Evolutionary conservation across 2,888 invertebrate species (phyloP).

Genomic region (Diarsia dahlii): DNA sequence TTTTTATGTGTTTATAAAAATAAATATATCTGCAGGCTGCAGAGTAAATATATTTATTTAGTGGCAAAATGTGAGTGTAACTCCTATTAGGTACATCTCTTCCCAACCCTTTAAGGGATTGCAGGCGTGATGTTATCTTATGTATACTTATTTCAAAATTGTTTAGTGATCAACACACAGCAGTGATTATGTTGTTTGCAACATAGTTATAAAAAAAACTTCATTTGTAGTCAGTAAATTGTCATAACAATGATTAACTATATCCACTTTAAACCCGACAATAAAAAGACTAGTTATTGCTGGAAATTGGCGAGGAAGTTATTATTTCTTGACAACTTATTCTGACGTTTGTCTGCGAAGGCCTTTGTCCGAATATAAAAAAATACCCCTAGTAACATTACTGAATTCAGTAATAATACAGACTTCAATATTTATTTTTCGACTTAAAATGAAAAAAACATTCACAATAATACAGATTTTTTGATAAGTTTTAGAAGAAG

Average conservation of each 20-base stretch:
- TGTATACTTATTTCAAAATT: constrained; percentile 1
- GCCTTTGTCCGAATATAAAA: not conserved
- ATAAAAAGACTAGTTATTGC: constrained; percentile 32
- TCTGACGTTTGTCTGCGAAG: constrained; percentile 2
- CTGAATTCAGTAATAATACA: not conserved
- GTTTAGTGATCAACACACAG: not conserved
- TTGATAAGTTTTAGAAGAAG: not conserved
- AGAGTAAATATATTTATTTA: too few species aligned
- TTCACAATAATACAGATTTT: constrained; percentile 2
- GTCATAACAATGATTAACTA: constrained; percentile 10
- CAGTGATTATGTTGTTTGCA: not conserved
- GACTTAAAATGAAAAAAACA: not conserved
- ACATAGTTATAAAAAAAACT: constrained; percentile 5
- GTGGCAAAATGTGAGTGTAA: too few species aligned
- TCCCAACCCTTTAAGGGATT: not conserved
- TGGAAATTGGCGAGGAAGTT: constrained; percentile 44
- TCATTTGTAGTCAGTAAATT: constrained; percentile 4
- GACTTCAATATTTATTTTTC: not conserved
- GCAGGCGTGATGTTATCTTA: not conserved
- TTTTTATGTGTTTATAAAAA: too few species aligned
- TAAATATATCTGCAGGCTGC: too few species aligned
- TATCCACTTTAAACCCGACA: constrained; percentile 16
- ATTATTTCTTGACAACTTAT: constrained; percentile 31
- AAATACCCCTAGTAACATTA: not conserved
- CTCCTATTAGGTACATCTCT: too few species aligned